A percentile compares a stretch with the other conserved stretches of the same genome.
phyloP scores from a whole-genome alignment of 2,888 invertebrate genomes.

The Pecten maximus region DNA sequence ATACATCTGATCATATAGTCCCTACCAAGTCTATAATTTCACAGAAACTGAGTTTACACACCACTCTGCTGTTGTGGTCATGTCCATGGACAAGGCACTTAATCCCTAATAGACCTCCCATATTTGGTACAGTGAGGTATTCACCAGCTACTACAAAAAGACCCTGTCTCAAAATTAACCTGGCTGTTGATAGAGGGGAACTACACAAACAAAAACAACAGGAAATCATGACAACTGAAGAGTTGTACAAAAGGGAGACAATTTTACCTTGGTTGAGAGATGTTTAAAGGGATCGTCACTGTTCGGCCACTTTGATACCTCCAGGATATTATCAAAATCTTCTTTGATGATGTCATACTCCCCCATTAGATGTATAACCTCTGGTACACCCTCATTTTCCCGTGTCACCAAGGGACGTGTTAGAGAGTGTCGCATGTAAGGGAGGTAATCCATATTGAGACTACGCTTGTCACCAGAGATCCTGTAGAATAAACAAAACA shows the following conservation, averaged over 20 bases:
- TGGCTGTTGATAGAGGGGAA: too few relatives aligned
- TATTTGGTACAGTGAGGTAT: too few relatives aligned
- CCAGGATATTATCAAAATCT: slow-evolving; percentile 94
- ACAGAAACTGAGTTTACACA: too few relatives aligned
- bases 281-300: slow-evolving; percentile 88
- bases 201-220: too few relatives aligned
- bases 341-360: slow-evolving; percentile 94
- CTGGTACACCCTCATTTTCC: slow-evolving; percentile 88
- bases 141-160: too few relatives aligned
- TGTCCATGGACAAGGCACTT: too few relatives aligned
- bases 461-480: slow-evolving; percentile 91
- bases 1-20: too few relatives aligned
- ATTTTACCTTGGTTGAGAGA: slow-evolving; percentile 83
- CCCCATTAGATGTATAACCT: slow-evolving; percentile 89
- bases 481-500: slow-evolving; percentile 83
- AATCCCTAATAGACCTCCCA: too few relatives aligned
- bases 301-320: slow-evolving; percentile 91
- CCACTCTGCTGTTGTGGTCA: too few relatives aligned
- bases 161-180: too few relatives aligned
- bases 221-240: too few relatives aligned
- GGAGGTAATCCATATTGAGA: slow-evolving; percentile 94
- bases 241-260: neutral
- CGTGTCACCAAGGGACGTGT: slow-evolving; percentile 89
- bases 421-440: slow-evolving; percentile 89
- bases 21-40: too few relatives aligned